Percentiles rank a stretch among this genome's conserved stretches.
phyloP scores from a whole-genome alignment of 2,888 invertebrate genomes.

The Drosophila mulleri region DNA sequence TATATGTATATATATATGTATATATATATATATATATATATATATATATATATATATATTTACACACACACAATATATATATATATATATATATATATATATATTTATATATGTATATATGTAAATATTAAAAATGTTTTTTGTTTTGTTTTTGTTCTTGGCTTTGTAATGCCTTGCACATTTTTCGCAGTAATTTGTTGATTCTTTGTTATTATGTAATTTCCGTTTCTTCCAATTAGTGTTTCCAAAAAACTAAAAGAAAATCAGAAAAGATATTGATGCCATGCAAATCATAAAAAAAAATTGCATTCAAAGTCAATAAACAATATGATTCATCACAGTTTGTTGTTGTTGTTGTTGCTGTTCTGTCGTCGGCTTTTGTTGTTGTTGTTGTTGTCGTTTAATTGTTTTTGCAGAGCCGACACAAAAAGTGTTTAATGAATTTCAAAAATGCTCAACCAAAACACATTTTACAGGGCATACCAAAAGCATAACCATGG shows the following conservation, averaged over 20 bases:
- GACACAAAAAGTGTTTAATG: constrained; percentile 36
- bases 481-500: not conserved
- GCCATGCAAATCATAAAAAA: constrained; percentile 28
- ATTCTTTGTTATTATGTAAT: constrained; percentile 29
- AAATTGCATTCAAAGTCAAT: constrained; percentile 35
- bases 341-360: constrained; percentile 64
- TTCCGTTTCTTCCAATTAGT: constrained; percentile 8
- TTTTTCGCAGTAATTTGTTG: constrained; percentile 22
- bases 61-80: constrained; percentile 36
- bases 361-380: constrained; percentile 45
- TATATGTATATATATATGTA: constrained; percentile 44
- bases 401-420: not conserved
- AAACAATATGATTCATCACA: constrained; percentile 74
- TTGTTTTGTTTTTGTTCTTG: constrained; percentile 29
- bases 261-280: constrained; percentile 11
- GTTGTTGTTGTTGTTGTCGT: constrained; percentile 20
- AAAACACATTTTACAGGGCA: constrained; percentile 17
- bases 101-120: constrained; percentile 53
- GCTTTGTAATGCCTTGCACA: constrained; percentile 35
- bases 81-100: constrained; percentile 30
- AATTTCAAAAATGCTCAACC: constrained; percentile 5
- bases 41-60: constrained; percentile 63
- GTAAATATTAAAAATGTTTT: constrained; percentile 68
- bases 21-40: constrained; percentile 48
- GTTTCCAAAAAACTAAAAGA: not conserved